Conservation (phyloP, 64 coral and sea anemone species). For the Pachyseris speciosa region DNA sequence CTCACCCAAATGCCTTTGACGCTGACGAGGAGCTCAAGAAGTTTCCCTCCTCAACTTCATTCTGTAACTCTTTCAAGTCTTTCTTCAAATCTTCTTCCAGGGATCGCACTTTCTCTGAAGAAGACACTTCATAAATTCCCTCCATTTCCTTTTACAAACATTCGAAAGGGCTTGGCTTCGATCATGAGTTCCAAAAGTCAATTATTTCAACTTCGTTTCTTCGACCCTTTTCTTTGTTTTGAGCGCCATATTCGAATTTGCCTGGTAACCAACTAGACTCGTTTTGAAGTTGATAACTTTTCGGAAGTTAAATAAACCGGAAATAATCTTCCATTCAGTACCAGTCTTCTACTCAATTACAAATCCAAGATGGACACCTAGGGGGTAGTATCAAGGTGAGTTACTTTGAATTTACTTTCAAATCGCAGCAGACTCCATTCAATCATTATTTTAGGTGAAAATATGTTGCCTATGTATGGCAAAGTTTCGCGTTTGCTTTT, state of each 20-base stretch:
- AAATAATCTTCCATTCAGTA: background rate
- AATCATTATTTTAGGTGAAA: too few relatives aligned
- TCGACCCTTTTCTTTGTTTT: background rate
- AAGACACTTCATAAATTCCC: constrained; percentile 95
- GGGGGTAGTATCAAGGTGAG: too few relatives aligned
- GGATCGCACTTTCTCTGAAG: constrained; percentile 84
- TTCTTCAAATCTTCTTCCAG: constrained; percentile 91
- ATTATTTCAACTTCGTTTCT: background rate
- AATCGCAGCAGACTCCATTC: too few relatives aligned
- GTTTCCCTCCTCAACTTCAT: constrained; percentile 96
- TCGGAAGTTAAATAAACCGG: background rate
- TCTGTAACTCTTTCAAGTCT: constrained; percentile 94
- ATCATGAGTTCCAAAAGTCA: background rate
- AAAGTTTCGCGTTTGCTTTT: too few relatives aligned
- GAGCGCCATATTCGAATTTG: constrained; percentile 33
- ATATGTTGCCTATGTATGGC: too few relatives aligned
- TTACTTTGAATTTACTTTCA: too few relatives aligned
- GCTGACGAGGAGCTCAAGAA: constrained; percentile 60
- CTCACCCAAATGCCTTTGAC: constrained; percentile 89
- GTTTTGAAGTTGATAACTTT: background rate
- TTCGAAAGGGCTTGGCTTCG: background rate
- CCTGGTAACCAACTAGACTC: constrained; percentile 24
- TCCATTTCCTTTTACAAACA: constrained; percentile 66
- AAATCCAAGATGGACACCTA: background rate
- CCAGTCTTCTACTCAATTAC: background rate